Percentiles rank a stretch among this genome's conserved stretches.
phyloP scores from a whole-genome alignment of 2,797 vertebrate genomes.

The Tympanoctomys barrerae region DNA sequence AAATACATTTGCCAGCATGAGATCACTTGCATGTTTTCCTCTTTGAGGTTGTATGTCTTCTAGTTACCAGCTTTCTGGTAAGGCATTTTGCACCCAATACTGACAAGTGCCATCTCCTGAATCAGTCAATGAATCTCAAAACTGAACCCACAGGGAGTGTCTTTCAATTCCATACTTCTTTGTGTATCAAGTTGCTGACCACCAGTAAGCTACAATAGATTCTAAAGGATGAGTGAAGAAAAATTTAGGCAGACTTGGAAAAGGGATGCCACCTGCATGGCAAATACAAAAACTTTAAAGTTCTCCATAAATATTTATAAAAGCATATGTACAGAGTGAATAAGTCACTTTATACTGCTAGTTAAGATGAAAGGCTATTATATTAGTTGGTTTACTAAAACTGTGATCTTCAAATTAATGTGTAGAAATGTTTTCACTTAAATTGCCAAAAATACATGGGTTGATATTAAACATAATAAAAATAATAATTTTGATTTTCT shows the following conservation, averaged over 20 bases:
- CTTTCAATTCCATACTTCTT: background rate
- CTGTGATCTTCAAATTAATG: constrained; percentile 31
- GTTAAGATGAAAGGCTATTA: constrained; percentile 46
- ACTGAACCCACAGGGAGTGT: background rate
- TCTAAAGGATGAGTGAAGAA: background rate
- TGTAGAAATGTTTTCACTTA: constrained; percentile 55
- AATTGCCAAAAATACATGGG: constrained; percentile 35
- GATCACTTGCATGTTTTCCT: background rate
- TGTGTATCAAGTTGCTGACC: background rate
- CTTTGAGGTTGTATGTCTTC: background rate
- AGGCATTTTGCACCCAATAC: background rate
- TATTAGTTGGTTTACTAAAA: constrained; percentile 16
- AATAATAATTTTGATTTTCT: background rate
- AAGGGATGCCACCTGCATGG: background rate
- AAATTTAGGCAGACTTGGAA: constrained; percentile 23
- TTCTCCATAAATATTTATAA: constrained; percentile 68
- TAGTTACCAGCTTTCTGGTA: background rate
- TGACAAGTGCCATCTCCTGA: background rate
- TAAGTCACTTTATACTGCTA: constrained; percentile 45
- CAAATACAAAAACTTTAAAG: constrained; percentile 44
- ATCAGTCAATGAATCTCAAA: background rate
- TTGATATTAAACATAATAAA: constrained; percentile 41
- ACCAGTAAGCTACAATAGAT: background rate
- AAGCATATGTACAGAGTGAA: constrained; percentile 45
- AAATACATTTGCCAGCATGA: background rate